Base-by-base conservation (phyloP, 2,113 vertebrate species). In the Hystrix brachyura region DNA sequence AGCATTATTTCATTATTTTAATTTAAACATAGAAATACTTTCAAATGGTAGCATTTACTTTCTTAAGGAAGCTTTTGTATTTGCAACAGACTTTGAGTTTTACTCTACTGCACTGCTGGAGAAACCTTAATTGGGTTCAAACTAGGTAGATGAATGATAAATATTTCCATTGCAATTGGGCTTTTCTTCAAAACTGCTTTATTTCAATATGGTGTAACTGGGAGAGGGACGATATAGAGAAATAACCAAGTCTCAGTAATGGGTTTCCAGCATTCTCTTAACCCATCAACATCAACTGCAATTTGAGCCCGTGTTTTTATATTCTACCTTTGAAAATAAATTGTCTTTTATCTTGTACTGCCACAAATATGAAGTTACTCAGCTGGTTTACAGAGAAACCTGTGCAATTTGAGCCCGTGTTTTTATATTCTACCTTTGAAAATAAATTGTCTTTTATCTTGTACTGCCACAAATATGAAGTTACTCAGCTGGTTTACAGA, bases 201-300 rank as follows among this genome's bases (percentile, higher is more conserved):
- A 76, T 91, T 97, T 78, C 89, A 71, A 1, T 85, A 51, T 59
- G 67, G 15, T 94, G n/a, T 81, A 55, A 94, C 32, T 91, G 9
- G 18, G 13, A 32, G 57, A 32, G 18, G 10, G 4, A 19, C 19
- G 19, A 34, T 62, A 23, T 32, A 21, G 43, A 62, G 53, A 92
- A 90, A 91, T 80, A 93, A 81, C 57, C 17, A 88, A 71, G 94
- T 97, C 85, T 94, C 32, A 94, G 87, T 38, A 87, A n/a, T 51
- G 72, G 34, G 81, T 97, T 93, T 91, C 38, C 29, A 46, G 65
- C 27, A 38, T 97, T 93, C 27, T 82, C 65, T 82, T 90, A 67
- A 87, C 23, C 90, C 64, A 90, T 95, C 94, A 97, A 89, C 92
- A 90, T 94, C 96, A 89, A 57, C 81, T 84, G 90, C 81, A 74